phyloP scores from a whole-genome alignment of 2,113 vertebrate genomes.

The Daphoenositta chrysoptera region DNA sequence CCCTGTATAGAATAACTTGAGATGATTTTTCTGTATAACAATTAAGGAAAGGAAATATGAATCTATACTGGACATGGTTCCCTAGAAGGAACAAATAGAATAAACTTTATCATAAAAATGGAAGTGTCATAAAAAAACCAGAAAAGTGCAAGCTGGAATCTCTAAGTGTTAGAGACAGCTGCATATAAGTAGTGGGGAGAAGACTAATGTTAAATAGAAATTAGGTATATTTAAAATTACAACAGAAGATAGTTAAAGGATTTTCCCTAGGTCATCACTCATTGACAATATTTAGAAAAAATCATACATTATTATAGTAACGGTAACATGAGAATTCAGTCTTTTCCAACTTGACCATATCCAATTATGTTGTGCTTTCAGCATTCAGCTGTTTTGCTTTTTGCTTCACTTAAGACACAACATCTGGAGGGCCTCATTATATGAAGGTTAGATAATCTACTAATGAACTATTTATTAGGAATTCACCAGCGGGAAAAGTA shows the following conservation, averaged over 20 bases:
- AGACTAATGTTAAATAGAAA: neutral
- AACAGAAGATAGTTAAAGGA: neutral
- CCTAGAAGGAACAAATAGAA: neutral
- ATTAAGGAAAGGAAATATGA: neutral
- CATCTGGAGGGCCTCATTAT: slow-evolving; percentile 48
- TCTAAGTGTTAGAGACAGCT: neutral
- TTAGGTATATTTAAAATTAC: neutral
- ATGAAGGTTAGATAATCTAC: slow-evolving; percentile 6
- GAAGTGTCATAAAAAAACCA: neutral
- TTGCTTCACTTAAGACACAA: slow-evolving; percentile 10
- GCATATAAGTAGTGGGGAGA: neutral
- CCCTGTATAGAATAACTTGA: neutral
- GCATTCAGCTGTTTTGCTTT: slow-evolving; percentile 42
- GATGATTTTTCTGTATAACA: neutral
- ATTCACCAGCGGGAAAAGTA: neutral
- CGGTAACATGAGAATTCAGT: neutral
- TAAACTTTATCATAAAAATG: neutral
- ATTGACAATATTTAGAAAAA: neutral
- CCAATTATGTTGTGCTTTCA: slow-evolving; percentile 4
- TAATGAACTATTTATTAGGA: slow-evolving; percentile 44
- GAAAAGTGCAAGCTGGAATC: neutral
- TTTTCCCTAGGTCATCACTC: neutral
- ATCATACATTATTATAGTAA: neutral
- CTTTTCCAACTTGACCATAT: slow-evolving; percentile 3
- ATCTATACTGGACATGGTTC: neutral